Evolutionary conservation across 2,888 invertebrate species (phyloP), one percentile per base, ranked within the genome.

Genomic region (Drosophila mercatorum): DNA sequence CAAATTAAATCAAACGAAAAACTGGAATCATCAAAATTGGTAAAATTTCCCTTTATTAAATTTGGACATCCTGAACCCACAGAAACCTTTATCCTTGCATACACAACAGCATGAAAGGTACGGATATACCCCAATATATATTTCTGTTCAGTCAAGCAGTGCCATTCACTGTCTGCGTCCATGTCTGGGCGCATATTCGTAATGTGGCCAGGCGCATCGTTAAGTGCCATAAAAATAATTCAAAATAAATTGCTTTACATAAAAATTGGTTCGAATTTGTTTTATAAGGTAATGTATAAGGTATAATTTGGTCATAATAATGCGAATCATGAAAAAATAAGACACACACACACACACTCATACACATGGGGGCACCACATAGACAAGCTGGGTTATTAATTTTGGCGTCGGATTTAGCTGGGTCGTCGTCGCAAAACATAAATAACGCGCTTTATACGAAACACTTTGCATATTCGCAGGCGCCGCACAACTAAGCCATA

Each of bases 151-250:
- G 44, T 56, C 67, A 66, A 36, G 14, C 56, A 55, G 22, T 26
- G 31, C 40, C 14, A 43, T 41, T 17, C 28, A 41, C 40, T 55
- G 40, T 31, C 40, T 41, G 14, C 3, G n/a, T 22, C 66, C 66
- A 22, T 51, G 58, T 58, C 43, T 63, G 65, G 41, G 41, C 52
- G 14, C 68, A 47, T 51, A 22, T 44, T 68, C 17, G 61, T 67
- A 81, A 80, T 67, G 60, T 73, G 73, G 17, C 49, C 44, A 31
- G 84, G 81, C 87, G 84, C 83, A 81, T 89, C 92, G 88, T 90
- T 89, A 91, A 92, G 90, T 90, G 91, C 91, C 91, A 92, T 92
- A 92, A 92, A 92, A 92, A 92, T 92, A 92, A 92, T 92, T 92
- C 91, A 92, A 92, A 92, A 92, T 92, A 92, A 92, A 92, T 92